Conservation (phyloP, 2,888 invertebrate genomes). For the Troides oblongomaculatus region DNA sequence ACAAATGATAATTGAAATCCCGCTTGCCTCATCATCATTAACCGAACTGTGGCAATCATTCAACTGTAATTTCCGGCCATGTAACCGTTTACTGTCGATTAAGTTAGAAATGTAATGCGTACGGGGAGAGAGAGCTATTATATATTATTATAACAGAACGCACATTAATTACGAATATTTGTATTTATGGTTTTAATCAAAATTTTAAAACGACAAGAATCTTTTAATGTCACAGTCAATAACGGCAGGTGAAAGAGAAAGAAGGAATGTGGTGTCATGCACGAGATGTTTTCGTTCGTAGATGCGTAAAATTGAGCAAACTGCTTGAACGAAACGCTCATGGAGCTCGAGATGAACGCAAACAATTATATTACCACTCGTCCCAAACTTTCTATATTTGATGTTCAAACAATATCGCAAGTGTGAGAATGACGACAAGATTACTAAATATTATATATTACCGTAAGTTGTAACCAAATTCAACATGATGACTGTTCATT, state of each 20-base stretch:
- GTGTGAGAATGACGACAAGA: neutral
- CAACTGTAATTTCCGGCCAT: constrained; percentile 62
- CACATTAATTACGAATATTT: neutral
- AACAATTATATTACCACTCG: constrained; percentile 16
- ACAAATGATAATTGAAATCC: constrained; percentile 28
- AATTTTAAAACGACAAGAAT: neutral
- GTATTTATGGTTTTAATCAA: neutral
- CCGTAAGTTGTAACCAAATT: neutral
- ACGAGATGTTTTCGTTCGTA: constrained; percentile 21
- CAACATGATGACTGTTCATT: neutral
- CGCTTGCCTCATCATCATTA: constrained; percentile 39
- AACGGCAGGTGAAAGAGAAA: neutral
- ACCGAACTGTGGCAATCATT: constrained; percentile 50
- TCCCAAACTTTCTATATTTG: constrained; percentile 13
- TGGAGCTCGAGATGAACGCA: constrained; percentile 12
- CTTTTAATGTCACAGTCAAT: neutral
- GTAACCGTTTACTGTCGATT: constrained; percentile 54
- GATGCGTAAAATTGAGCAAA: constrained; percentile 27
- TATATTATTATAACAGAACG: constrained; percentile 1
- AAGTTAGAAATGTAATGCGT: constrained; percentile 41
- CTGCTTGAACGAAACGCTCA: constrained; percentile 4
- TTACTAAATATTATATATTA: neutral
- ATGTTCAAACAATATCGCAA: constrained; percentile 10
- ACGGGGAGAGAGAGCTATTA: constrained; percentile 9
- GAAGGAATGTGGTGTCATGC: constrained; percentile 10